Percentiles rank a stretch among this genome's conserved stretches.
These are phyloP conservation scores for Eremobia ochroleuca DNA, from an alignment of 2,888 invertebrate genomes.

Conservation along the genomic window DNA sequence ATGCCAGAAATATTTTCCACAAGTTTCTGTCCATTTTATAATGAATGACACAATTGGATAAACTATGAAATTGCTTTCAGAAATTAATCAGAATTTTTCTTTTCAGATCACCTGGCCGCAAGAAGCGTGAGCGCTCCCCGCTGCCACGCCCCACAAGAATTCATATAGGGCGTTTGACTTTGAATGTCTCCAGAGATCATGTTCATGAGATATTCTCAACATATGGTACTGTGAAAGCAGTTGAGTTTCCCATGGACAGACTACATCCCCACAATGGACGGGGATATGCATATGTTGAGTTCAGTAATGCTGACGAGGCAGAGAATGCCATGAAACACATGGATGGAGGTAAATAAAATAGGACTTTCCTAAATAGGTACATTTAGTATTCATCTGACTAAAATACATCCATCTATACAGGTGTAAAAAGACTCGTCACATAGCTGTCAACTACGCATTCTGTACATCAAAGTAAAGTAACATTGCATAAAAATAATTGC, in stretches of 20 bases:
- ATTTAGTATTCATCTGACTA: not conserved
- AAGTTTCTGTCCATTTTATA: not conserved
- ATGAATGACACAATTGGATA: not conserved
- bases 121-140: conserved; percentile 96
- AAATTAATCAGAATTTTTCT: not conserved
- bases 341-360: conserved; percentile 95
- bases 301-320: conserved; percentile 97
- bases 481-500: too few relatives aligned
- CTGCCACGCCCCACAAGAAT: conserved; percentile 98
- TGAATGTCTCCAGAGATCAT: conserved; percentile 98
- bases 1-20: not conserved
- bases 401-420: not conserved
- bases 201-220: conserved; percentile 97
- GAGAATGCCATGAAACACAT: conserved; percentile 99
- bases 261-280: conserved; percentile 97
- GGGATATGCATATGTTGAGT: conserved; percentile 99
- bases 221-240: conserved; percentile 96
- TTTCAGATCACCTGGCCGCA: conserved; percentile 91
- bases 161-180: conserved; percentile 97
- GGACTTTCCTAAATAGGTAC: not conserved
- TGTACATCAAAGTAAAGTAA: too few relatives aligned
- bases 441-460: too few relatives aligned
- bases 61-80: too few relatives aligned
- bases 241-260: conserved; percentile 97
- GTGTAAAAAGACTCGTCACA: not conserved